Conservation (phyloP, 2,797 vertebrate species). For the Chiloscyllium punctatum region DNA sequence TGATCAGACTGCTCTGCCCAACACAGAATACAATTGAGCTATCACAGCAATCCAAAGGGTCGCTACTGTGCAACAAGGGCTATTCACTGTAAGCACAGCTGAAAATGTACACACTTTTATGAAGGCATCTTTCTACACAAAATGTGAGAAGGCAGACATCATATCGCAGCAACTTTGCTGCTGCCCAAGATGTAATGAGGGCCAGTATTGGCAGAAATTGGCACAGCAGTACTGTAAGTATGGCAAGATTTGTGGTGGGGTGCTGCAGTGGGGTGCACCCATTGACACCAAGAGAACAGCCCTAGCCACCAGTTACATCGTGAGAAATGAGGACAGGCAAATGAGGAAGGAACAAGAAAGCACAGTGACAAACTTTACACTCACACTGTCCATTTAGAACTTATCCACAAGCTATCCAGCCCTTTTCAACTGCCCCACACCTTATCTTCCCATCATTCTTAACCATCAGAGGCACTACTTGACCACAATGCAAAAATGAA, state of each 20-base stretch:
- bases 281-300: background rate
- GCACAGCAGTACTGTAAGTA: too few relatives aligned
- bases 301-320: background rate
- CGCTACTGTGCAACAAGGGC: background rate
- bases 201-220: too few relatives aligned
- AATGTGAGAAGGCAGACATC: background rate
- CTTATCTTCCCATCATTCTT: background rate
- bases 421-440: background rate
- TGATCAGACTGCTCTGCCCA: too few relatives aligned
- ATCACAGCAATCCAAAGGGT: background rate
- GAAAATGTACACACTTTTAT: background rate
- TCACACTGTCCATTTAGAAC: background rate
- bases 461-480: background rate
- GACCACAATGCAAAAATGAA: background rate
- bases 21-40: background rate
- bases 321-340: background rate
- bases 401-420: background rate
- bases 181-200: background rate
- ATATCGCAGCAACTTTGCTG: background rate
- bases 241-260: background rate
- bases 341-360: background rate
- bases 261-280: too few relatives aligned
- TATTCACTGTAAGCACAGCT: background rate
- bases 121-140: background rate
- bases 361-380: background rate